phyloP scores from a whole-genome alignment of 2,797 vertebrate species.

The Danio jaintianensis region DNA sequence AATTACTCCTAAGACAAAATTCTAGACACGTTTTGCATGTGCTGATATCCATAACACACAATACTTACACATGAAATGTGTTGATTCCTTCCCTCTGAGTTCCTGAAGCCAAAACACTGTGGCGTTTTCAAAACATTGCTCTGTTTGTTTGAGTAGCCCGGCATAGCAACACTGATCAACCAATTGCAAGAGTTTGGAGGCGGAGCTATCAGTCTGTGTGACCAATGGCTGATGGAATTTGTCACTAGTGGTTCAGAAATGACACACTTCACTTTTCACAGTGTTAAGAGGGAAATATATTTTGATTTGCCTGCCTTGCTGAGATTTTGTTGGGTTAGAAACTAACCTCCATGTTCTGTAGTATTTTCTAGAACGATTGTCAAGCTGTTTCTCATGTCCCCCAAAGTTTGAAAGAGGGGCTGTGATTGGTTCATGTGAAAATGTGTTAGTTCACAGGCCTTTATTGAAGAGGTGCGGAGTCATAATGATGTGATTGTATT shows the following conservation, averaged over 20 bases:
- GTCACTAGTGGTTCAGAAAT: not conserved
- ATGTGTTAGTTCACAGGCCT: conserved; percentile 39
- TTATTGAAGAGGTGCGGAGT: conserved; percentile 16
- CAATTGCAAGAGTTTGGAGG: conserved; percentile 36
- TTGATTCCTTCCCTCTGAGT: conserved; percentile 19
- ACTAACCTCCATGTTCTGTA: conserved; percentile 14
- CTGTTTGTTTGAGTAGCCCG: conserved; percentile 15
- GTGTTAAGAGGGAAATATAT: conserved; percentile 2
- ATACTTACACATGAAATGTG: conserved; percentile 44
- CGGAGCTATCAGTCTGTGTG: not conserved
- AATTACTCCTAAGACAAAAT: conserved; percentile 41
- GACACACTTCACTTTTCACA: not conserved
- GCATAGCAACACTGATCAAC: conserved; percentile 41
- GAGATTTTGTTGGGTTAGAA: conserved; percentile 33
- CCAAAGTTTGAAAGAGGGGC: conserved; percentile 16
- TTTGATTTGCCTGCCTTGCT: conserved; percentile 36
- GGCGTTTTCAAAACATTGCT: conserved; percentile 22
- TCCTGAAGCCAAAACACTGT: conserved; percentile 39
- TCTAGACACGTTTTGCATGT: conserved; percentile 42
- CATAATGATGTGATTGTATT: conserved; percentile 57
- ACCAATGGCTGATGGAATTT: conserved; percentile 2
- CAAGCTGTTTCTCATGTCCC: conserved; percentile 27
- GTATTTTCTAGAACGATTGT: conserved; percentile 27
- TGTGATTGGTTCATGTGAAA: conserved; percentile 36
- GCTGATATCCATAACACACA: conserved; percentile 43